Evolutionary conservation across 2,113 vertebrate species (phyloP), one percentile per base, ranked within the genome.

Genomic region (Mustela lutreola): DNA sequence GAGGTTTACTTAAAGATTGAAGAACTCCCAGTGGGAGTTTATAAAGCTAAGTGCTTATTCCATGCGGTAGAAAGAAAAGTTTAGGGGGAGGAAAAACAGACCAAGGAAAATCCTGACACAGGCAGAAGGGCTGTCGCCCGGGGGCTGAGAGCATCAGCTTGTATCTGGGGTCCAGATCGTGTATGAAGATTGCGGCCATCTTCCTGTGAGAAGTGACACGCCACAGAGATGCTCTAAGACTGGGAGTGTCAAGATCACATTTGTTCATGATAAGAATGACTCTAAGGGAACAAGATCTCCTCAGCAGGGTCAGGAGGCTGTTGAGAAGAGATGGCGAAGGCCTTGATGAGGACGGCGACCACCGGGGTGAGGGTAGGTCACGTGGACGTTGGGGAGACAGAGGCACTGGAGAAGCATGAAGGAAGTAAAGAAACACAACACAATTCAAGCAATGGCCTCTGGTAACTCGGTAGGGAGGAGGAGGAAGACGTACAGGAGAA

Each of bases 291-390:
- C 33, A 16, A 56, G 19, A 9, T 7, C 7, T 33, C 22, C 62
- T 50, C 12, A 1, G 28, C 36, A 22, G 6, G 6, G 11, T 6
- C 5, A 50, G 26, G 28, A 63, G 19, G 42, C 15, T 60, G 0
- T 0, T 9, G 33, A 48, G 53, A 80, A 26, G 4, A 19, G 21
- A 70, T 0, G 11, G 4, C 3, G 18, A 4, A 60, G 62, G 15
- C 1, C 33, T n/a, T 42, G 31, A 53, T 14, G 33, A 60, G 33
- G 31, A 12, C 3, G 10, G 31, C 0, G 56, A 7, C 53, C 15
- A 0, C 7, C 0, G 1, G 33, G 9, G 24, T 16, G 10, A 15
- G 4, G 4, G 53, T 5, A 22, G 16, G 19, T 2, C 24, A 9
- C 28, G 24, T 7, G 33, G 4, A 2, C 5, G 3, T 11, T n/a